Percentiles rank a stretch among this genome's conserved stretches.
These are phyloP conservation scores for Orestias chungarensis DNA, from an alignment of 2,797 vertebrate species.

Conservation along the genomic window DNA sequence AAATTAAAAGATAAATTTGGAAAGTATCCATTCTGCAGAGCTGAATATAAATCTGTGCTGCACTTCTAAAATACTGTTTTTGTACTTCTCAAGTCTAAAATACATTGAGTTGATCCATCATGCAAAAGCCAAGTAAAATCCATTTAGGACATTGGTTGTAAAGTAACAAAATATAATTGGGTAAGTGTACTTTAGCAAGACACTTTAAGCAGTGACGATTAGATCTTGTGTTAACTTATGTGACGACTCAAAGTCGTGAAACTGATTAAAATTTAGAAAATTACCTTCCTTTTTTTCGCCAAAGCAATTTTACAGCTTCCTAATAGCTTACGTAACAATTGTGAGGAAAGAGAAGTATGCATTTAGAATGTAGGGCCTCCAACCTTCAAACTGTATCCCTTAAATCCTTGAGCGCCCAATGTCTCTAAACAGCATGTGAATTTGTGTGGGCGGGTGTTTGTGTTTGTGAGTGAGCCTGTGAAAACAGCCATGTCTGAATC, in stretches of 20 bases:
- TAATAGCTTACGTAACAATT: slow-evolving; percentile 55
- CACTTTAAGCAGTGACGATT: neutral
- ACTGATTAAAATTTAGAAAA: neutral
- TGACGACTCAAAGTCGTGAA: slow-evolving; percentile 1
- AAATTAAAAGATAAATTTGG: neutral
- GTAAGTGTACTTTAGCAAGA: neutral
- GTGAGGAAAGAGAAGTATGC: slow-evolving; percentile 44
- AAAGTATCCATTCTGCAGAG: neutral
- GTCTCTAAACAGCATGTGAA: slow-evolving; percentile 60
- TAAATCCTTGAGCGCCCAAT: slow-evolving; percentile 51
- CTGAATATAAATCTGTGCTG: no score
- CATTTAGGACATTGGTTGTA: neutral
- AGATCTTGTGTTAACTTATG: slow-evolving; percentile 22
- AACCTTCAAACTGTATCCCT: slow-evolving; percentile 58
- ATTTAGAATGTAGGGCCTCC: slow-evolving; percentile 56
- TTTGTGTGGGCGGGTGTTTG: slow-evolving; percentile 61
- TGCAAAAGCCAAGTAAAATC: no score
- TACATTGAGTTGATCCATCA: neutral
- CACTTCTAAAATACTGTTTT: no score
- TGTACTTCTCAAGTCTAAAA: neutral
- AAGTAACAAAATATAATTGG: neutral
- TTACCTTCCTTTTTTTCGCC: no score
- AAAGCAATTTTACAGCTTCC: neutral
- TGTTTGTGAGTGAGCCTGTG: slow-evolving; percentile 50
- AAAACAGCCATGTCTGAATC: slow-evolving; percentile 48